Conservation (phyloP, 2,797 vertebrate species). For the Limnodromus scolopaceus region DNA sequence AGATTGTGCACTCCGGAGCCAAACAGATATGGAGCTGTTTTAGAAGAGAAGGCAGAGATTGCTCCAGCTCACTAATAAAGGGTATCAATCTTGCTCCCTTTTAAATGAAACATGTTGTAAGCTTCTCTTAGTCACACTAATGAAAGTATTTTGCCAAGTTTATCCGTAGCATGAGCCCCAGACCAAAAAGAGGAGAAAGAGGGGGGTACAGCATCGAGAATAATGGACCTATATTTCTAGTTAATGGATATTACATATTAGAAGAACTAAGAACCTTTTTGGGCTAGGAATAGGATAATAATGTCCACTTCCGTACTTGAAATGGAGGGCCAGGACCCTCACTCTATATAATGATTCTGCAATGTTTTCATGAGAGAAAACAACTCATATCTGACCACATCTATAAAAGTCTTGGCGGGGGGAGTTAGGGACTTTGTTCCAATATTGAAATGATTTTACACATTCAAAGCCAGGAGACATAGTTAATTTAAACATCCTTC, state of each 20-base stretch:
- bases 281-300: neutral
- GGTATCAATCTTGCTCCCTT: constrained; percentile 59
- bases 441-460: neutral
- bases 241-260: neutral
- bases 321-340: neutral
- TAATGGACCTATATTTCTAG: neutral
- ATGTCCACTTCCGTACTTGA: neutral
- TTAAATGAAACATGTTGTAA: constrained; percentile 70
- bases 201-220: neutral
- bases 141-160: constrained; percentile 63
- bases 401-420: neutral
- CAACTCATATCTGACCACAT: neutral
- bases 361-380: neutral
- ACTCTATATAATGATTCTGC: neutral
- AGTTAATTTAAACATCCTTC: neutral
- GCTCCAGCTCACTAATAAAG: constrained; percentile 68
- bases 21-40: constrained; percentile 66
- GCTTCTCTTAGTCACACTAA: constrained; percentile 63
- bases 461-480: neutral
- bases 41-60: constrained; percentile 60
- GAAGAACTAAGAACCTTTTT: neutral
- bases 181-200: neutral
- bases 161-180: neutral
- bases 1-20: constrained; percentile 58
- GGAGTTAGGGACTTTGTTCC: neutral